Evolutionary conservation across 2,888 invertebrate genomes (phyloP).

Genomic region (Syritta pipiens): DNA sequence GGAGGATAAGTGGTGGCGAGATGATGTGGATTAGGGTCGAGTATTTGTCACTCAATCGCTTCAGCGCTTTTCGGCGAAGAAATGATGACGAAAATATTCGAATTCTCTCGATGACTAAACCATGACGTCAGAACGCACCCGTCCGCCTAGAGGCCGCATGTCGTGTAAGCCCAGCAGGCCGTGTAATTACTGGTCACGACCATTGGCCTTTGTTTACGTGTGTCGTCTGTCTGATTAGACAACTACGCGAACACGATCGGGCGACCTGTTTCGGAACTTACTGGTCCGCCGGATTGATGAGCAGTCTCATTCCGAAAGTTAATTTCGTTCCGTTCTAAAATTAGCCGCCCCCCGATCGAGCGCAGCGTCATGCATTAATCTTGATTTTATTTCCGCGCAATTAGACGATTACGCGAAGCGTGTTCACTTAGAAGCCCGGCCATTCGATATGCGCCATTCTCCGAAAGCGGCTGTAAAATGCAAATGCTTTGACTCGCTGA

Average conservation of each 20-base stretch:
- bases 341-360: no score
- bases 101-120: constrained; percentile 47
- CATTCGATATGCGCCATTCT: background rate
- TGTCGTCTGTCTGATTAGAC: background rate
- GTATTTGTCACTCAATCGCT: constrained; percentile 4
- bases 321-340: constrained; percentile 37
- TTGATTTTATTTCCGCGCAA: constrained; percentile 51
- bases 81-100: constrained; percentile 32
- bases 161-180: constrained; percentile 24
- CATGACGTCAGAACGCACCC: constrained; percentile 46
- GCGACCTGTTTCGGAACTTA: no score
- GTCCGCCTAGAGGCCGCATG: constrained; percentile 13
- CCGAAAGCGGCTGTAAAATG: no score
- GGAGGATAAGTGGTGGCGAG: background rate
- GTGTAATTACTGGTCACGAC: constrained; percentile 35
- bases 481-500: no score
- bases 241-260: constrained; percentile 12
- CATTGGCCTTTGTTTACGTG: background rate
- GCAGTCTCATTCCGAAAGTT: constrained; percentile 44
- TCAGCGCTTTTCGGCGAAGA: background rate
- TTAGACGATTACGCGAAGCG: constrained; percentile 21
- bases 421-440: constrained; percentile 4
- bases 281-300: no score
- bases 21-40: background rate
- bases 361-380: constrained; percentile 27